phyloP scores from a whole-genome alignment of 2,113 vertebrate species.

The Bagarius yarrelli region DNA sequence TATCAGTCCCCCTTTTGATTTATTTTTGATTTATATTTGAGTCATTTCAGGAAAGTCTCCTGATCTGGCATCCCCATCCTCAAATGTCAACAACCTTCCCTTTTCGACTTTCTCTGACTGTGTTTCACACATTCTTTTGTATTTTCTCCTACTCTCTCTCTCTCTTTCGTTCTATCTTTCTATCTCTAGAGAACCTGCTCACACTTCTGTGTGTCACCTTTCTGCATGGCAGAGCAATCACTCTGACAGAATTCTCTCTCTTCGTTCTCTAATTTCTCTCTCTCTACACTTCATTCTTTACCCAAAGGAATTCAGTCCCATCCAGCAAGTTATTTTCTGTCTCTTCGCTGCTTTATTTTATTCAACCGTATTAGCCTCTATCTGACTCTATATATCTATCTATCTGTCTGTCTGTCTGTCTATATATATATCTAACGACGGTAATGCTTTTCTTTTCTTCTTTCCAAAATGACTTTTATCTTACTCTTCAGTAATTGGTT shows the following conservation, averaged over 20 bases:
- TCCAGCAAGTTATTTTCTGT: background rate
- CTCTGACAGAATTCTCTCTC: constrained; percentile 59
- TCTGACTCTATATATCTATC: constrained; percentile 13
- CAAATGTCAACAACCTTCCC: constrained; percentile 39
- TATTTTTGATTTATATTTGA: constrained; percentile 14
- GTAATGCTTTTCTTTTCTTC: too few relatives aligned
- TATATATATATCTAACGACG: background rate
- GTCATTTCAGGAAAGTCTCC: constrained; percentile 16
- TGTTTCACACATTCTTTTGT: constrained; percentile 23
- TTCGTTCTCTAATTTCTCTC: constrained; percentile 23
- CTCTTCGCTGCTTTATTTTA: constrained; percentile 4
- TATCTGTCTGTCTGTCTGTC: constrained; percentile 34
- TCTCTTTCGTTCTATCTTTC: constrained; percentile 33
- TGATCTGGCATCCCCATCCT: constrained; percentile 20
- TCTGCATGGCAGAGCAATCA: constrained; percentile 71
- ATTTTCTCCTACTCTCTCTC: constrained; percentile 28
- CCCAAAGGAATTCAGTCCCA: constrained; percentile 21
- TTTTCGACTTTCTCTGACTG: background rate
- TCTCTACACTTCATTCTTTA: constrained; percentile 29
- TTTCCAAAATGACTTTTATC: too few relatives aligned
- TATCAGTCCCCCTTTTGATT: background rate
- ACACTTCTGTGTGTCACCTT: constrained; percentile 70
- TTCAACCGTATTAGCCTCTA: background rate
- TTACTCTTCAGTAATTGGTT: too few relatives aligned
- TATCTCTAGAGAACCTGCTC: constrained; percentile 55